Percentiles rank a stretch among this genome's conserved stretches.
Evolutionary conservation across 2,888 invertebrate genomes (phyloP).

Genomic region (Leptopilina drosophilae): DNA sequence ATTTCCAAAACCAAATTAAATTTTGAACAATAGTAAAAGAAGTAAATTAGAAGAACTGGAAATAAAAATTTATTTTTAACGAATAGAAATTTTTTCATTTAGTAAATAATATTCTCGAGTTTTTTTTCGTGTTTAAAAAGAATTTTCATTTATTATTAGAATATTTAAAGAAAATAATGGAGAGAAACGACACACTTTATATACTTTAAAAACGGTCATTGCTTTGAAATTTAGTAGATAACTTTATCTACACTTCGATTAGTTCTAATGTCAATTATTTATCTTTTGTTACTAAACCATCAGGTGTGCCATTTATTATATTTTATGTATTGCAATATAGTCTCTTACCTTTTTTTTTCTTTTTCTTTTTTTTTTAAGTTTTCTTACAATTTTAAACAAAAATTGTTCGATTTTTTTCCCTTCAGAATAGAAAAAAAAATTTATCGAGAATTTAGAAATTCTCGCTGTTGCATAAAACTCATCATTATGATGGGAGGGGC

Average conservation of each 20-base stretch:
- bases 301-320: neutral
- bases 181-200: neutral
- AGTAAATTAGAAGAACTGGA: no score
- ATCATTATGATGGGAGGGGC: neutral
- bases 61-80: neutral
- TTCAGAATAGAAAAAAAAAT: neutral
- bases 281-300: conserved; percentile 14
- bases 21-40: no score
- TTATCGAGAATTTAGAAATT: neutral
- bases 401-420: neutral
- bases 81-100: neutral
- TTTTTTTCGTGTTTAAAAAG: neutral
- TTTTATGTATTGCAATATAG: neutral
- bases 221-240: conserved; percentile 61
- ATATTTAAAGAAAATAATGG: neutral
- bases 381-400: neutral
- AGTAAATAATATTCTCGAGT: neutral
- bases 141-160: neutral
- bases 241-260: conserved; percentile 52
- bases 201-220: conserved; percentile 46
- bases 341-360: no score
- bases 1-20: no score
- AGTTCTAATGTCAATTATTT: conserved; percentile 33
- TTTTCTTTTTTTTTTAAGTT: neutral
- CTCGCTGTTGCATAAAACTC: neutral